These are phyloP conservation scores for Microctonus hyperodae DNA, from an alignment of 2,888 invertebrate genomes.

Conservation along the genomic window DNA sequence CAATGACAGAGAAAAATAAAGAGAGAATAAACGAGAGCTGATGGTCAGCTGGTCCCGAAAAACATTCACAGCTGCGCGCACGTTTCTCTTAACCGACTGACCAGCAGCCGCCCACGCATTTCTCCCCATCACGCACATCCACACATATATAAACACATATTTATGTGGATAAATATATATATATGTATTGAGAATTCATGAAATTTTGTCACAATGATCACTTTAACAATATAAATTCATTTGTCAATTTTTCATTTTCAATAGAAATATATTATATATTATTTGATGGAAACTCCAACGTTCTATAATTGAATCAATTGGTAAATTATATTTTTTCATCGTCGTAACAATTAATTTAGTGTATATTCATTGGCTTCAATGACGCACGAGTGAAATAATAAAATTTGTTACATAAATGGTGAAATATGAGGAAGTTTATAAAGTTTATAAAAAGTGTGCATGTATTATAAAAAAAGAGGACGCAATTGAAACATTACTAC, in stretches of 20 bases:
- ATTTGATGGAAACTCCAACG: not conserved
- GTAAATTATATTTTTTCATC: not conserved
- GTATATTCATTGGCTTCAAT: no score
- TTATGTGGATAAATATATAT: not conserved
- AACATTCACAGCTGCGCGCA: slow-evolving; percentile 41
- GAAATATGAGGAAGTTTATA: no score
- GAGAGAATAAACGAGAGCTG: not conserved
- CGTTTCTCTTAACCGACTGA: slow-evolving; percentile 42
- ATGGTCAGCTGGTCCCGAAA: slow-evolving; percentile 31
- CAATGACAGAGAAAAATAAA: slow-evolving; percentile 16
- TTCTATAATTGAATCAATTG: not conserved
- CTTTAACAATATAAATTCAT: not conserved
- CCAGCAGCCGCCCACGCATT: slow-evolving; percentile 53
- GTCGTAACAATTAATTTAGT: no score
- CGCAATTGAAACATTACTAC: not conserved
- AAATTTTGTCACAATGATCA: not conserved
- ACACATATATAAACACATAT: not conserved
- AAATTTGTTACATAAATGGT: no score
- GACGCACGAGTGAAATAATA: not conserved
- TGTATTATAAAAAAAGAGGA: no score
- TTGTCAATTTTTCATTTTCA: not conserved
- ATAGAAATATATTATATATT: not conserved
- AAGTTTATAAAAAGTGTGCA: no score
- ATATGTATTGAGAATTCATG: not conserved
- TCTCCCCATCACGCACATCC: not conserved